Evolutionary conservation across 1,140 invertebrate species (phyloP).

Genomic region (Zophobas atratus): DNA sequence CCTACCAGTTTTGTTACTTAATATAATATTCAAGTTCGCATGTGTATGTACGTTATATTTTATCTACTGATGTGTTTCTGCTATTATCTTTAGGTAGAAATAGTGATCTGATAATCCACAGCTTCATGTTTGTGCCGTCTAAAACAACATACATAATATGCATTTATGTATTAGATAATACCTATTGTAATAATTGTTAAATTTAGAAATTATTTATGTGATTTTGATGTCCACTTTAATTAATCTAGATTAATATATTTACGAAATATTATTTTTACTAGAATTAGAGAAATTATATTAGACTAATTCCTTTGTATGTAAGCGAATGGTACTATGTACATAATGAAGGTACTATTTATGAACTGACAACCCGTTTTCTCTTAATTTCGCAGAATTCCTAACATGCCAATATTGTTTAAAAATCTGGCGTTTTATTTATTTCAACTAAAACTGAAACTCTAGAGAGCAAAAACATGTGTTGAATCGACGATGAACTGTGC

Average conservation of each 20-base stretch:
- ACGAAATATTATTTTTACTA: constrained; percentile 46
- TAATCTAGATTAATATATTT: constrained; percentile 46
- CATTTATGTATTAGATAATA: constrained; percentile 62
- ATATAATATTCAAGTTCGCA: constrained; percentile 35
- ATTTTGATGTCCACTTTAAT: constrained; percentile 59
- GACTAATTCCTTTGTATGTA: constrained; percentile 50
- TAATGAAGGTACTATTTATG: constrained; percentile 51
- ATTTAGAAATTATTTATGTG: constrained; percentile 64
- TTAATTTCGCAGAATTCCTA: constrained; percentile 32
- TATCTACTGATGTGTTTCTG: constrained; percentile 28
- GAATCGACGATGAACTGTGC: constrained; percentile 4
- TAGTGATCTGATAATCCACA: constrained; percentile 51
- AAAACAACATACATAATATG: constrained; percentile 54
- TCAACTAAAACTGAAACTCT: constrained; percentile 19
- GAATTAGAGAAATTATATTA: constrained; percentile 42
- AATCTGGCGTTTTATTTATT: constrained; percentile 36
- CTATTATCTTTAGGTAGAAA: constrained; percentile 55
- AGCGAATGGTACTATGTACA: constrained; percentile 53
- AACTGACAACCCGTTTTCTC: constrained; percentile 32
- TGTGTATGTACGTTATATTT: constrained; percentile 47
- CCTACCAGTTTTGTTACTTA: constrained; percentile 33
- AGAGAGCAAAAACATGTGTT: constrained; percentile 44
- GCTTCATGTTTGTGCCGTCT: constrained; percentile 62
- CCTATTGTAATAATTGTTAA: constrained; percentile 60
- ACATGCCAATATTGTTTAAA: constrained; percentile 37